Evolutionary conservation across 1,140 invertebrate species (phyloP), one percentile per base, ranked within the genome.

Genomic region (Musca domestica): DNA sequence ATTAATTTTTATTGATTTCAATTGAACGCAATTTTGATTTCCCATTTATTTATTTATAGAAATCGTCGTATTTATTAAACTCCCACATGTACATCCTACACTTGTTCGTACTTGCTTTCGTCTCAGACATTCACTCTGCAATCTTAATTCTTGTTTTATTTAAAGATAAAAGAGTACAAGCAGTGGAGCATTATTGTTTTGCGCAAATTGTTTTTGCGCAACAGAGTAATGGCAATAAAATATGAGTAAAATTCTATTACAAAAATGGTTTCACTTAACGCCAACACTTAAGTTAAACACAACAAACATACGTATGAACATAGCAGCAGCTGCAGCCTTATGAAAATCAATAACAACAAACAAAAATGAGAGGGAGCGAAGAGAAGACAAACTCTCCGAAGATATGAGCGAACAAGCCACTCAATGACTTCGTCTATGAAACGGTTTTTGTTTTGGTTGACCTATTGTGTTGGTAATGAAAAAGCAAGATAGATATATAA

Each of bases 221-320:
- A 76, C 78, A 76, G 76, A 74, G 76, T n/a, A 48, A 22, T n/a
- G 20, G 22, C 64, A 51, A 48, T 48, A 65, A 51, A 65, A 51
- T 19, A 61, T 61, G 64, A 65, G 23, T 30, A 46, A 48, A 30
- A 48, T 48, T 48, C 64, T 48, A 65, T 61, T 48, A 65, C 7
- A 78, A 76, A 78, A 76, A 78, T 78, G 74, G 76, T 78, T 78
- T 78, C 74, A 78, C 76, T 78, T 78, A 78, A 76, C 74, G 71
- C 71, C 72, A 71, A 75, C 77, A 69, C 73, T 70, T 76, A 76
- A 74, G 73, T 34, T 17, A 10, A 61, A 56, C 17, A 61, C 27
- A 61, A 34, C 14, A 56, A 27, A 70, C 67, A 70, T 56, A 27
- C 70, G 15, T 12, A 56, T 15, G 19, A n/a, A 64, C 22, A 66